phyloP scores from a whole-genome alignment of 1,140 invertebrate species.

The Drosophila triauraria region DNA sequence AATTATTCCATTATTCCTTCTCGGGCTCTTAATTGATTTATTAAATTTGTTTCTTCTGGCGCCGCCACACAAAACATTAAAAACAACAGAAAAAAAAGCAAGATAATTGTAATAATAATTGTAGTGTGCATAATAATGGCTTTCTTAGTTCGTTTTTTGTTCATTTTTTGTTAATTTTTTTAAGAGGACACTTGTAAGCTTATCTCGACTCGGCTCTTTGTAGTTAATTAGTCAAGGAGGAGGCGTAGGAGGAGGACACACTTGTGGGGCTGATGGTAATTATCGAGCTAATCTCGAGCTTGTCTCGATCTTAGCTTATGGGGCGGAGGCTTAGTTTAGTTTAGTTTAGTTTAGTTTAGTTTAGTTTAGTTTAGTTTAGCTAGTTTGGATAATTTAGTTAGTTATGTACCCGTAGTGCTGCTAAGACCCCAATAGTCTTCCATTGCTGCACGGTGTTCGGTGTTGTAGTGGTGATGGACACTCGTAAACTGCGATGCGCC shows the following conservation, averaged over 20 bases:
- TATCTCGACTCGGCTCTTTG: constrained; percentile 1
- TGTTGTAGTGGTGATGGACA: constrained; percentile 83
- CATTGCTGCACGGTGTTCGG: constrained; percentile 84
- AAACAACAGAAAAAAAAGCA: constrained; percentile 35
- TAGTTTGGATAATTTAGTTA: constrained; percentile 11
- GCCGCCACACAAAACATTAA: constrained; percentile 43
- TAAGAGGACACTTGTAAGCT: constrained; percentile 22
- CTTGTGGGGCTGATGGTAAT: not conserved
- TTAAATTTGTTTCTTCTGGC: constrained; percentile 29
- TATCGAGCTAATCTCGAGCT: constrained; percentile 5
- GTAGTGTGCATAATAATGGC: constrained; percentile 7
- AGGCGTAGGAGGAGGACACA: constrained; percentile 1
- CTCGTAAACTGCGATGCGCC: constrained; percentile 81
- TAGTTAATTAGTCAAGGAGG: constrained; percentile 4
- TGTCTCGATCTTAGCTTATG: constrained; percentile 2
- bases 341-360: no score
- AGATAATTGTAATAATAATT: not conserved
- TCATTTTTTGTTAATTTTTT: constrained; percentile 15
- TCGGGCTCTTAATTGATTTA: constrained; percentile 44
- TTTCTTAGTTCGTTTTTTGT: not conserved
- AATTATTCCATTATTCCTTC: constrained; percentile 26
- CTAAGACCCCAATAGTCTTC: constrained; percentile 85
- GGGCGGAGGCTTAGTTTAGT: not conserved
- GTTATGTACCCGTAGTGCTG: constrained; percentile 81
- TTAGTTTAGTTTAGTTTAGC: constrained; percentile 1